Percentiles rank a stretch among this genome's conserved stretches.
Conservation (phyloP, 2,888 invertebrate species). For the Macrophya alboannulata region DNA sequence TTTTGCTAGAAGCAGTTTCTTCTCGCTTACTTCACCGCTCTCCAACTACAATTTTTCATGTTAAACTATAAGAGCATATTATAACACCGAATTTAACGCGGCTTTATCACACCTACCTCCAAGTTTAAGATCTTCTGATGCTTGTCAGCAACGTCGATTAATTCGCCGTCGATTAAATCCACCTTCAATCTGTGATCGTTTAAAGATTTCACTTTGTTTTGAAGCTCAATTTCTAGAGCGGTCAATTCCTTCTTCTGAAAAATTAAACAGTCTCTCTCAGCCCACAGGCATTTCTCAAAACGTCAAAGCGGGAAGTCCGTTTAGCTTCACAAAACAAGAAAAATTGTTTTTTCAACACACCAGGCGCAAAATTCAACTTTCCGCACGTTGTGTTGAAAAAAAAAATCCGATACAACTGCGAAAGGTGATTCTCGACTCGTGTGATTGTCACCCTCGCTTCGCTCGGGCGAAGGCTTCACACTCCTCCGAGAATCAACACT, state of each 20-base stretch:
- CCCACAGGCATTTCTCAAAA: background rate
- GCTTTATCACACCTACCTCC: constrained; percentile 68
- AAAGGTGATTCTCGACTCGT: too few species aligned
- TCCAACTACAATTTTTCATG: constrained; percentile 67
- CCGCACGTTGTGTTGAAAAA: too few species aligned
- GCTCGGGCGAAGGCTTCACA: too few species aligned
- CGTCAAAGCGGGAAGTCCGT: background rate
- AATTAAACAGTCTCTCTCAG: constrained; percentile 40
- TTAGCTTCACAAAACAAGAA: background rate
- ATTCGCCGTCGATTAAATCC: constrained; percentile 86
- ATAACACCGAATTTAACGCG: background rate
- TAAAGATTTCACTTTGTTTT: constrained; percentile 84
- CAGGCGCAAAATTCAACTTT: too few species aligned
- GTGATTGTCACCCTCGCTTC: too few species aligned
- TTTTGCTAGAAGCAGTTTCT: constrained; percentile 80
- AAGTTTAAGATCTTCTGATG: constrained; percentile 79
- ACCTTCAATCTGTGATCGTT: constrained; percentile 86
- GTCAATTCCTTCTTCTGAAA: constrained; percentile 88
- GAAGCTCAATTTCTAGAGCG: constrained; percentile 86
- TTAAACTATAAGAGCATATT: constrained; percentile 37
- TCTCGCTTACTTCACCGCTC: constrained; percentile 72
- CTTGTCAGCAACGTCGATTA: constrained; percentile 85
- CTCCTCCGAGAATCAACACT: too few species aligned
- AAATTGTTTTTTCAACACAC: too few species aligned
- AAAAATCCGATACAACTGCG: too few species aligned